Base-by-base conservation (phyloP, 2,888 invertebrate species). In the Microctonus aethiopoides region DNA sequence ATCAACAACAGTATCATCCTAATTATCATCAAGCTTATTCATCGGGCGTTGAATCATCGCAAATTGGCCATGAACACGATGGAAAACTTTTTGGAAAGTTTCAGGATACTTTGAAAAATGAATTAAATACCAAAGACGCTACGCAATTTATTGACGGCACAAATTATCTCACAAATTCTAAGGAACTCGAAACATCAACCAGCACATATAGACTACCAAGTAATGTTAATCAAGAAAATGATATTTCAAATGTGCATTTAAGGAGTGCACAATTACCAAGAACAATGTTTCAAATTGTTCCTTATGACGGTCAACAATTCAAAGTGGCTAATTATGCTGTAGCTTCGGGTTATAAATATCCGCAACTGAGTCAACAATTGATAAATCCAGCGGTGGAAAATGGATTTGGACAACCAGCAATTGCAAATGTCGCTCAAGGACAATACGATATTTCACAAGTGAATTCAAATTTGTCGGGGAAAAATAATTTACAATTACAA, bases 141-240 rank as follows among this genome's bases (percentile, higher is more conserved):
- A n/a, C n/a, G n/a, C 80, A 80, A n/a, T 84, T 79, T 64, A 74
- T 81, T 3, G 85, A 86, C 56, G 84, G 80, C 0, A 79, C 66
- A 1, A 86, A 86, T 60, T 84, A 79, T 61, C 75, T 86, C 13
- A 16, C 41, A 11, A 34, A 39, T 29, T 77, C 81, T 2, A 83
- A 80, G 54, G 86, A 86, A 52, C 75, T 84, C 10, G 84, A 84
- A 22, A 72, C 78, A 1, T 83, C 84, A 11, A 77, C 85, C 0
- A 82, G 80, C 29, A 79, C 76, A 1, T 81, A 84, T 69, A 81
- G 82, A 59, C 22, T 72, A 0, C 77, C 78, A 4, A 79, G 69
- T 16, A 68, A 74, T 0, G 79, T 80, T 61, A 85, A 83, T 68
- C 82, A 83, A 60, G 41, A 83, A 36, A 80, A 81, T 9, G 77